Base-by-base conservation (phyloP, 2,797 vertebrate species). In the Oophaga sylvatica region DNA sequence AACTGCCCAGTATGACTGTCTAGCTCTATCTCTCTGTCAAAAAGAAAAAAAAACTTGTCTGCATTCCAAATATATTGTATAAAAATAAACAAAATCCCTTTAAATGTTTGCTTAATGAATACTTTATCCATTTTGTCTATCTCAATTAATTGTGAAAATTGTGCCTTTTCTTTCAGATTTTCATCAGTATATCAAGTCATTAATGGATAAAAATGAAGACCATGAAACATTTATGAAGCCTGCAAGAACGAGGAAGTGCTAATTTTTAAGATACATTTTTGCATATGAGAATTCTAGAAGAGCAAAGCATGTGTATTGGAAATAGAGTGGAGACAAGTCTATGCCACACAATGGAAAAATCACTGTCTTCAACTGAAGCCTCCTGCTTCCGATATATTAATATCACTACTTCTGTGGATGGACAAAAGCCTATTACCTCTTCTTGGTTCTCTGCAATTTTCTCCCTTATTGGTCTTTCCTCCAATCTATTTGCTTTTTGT, bases 401-500 rank as follows among this genome's bases (percentile, higher is more conserved):
- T 90, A 87, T 91, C 77, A 92, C 90, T 0, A 15, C 6, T 35
- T 92, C 92, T 0, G 83, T 81, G 0, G 90, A 76, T 76, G 80
- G 17, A 68, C 76, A 15, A 53, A 88, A 90, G 9, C 88, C 90
- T 76, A 93, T 96, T 0, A 83, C 95, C 35, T 97, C 97, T 0
- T 94, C 93, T 1, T 96, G 96, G 95, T 97, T 95, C 86, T 94
- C 98, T 0, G 91, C 93, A 0, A 90, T 94, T 87, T 98, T 99
- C 35, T 92, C 90, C 78, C 4, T 91, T 13, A 91, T 97, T 26
- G 98, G 98, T 71, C 93, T 99, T 83, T 92, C 87, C 89, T 99
- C 97, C 90, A 99, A 99, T 92, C 94, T 99, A 90, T 93, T 98
- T 0, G 98, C 98, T 11, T 93, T 99, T 20, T 89, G 95, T 0